phyloP scores from a whole-genome alignment of 1,140 invertebrate genomes.

The Diprion similis region DNA sequence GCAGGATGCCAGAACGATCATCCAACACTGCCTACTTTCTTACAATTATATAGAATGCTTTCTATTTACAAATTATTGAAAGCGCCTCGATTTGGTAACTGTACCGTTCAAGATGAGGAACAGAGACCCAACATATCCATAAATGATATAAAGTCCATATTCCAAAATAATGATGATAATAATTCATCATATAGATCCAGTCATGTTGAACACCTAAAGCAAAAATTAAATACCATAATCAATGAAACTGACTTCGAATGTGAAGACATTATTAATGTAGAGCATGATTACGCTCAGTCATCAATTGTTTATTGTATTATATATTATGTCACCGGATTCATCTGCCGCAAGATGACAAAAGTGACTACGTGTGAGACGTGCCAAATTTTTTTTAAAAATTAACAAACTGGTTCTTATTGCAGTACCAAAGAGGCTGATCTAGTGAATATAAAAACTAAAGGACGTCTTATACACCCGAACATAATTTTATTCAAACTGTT shows the following conservation, averaged over 20 bases:
- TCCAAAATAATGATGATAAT: neutral
- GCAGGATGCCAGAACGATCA: conserved; percentile 11
- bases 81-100: neutral
- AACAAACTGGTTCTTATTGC: too few species aligned
- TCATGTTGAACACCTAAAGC: neutral
- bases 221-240: neutral
- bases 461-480: neutral
- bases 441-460: neutral
- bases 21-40: conserved; percentile 8
- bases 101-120: neutral
- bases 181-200: neutral
- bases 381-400: neutral
- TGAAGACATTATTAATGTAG: neutral
- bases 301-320: neutral
- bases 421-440: neutral
- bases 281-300: neutral
- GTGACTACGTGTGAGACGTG: neutral
- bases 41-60: conserved; percentile 10
- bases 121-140: neutral
- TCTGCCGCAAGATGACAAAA: neutral
- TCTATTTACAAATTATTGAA: neutral
- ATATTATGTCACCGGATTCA: neutral
- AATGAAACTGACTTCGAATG: neutral
- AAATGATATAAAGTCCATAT: neutral
- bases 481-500: neutral